Percentiles rank a stretch among this genome's conserved stretches.
Evolutionary conservation across 2,797 vertebrate species (phyloP).

Genomic region (Numenius phaeopus): DNA sequence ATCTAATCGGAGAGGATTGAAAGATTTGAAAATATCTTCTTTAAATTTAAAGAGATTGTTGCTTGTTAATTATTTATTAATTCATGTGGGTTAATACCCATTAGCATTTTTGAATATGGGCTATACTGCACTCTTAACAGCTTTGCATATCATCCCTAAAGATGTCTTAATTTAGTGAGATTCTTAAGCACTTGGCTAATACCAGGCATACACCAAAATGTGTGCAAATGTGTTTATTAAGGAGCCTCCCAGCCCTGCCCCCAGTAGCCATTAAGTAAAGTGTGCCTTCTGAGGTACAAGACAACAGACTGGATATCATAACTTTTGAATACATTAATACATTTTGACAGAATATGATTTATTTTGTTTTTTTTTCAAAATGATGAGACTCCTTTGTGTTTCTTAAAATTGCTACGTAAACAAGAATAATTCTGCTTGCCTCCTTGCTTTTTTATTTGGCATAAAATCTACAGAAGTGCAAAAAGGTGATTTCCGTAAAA

Average conservation of each 20-base stretch:
- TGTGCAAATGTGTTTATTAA: neutral
- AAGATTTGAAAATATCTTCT: neutral
- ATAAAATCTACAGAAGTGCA: neutral
- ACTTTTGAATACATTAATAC: neutral
- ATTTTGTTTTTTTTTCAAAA: neutral
- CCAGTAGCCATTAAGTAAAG: neutral
- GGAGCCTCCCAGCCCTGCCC: neutral
- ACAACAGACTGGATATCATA: neutral
- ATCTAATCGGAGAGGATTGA: conserved; percentile 30
- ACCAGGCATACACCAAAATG: neutral
- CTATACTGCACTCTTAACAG: neutral
- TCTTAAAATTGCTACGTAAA: neutral
- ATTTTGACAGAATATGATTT: neutral
- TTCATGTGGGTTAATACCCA: neutral
- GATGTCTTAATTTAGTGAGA: neutral
- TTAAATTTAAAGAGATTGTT: conserved; percentile 3
- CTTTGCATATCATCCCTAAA: neutral
- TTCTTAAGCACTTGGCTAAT: neutral
- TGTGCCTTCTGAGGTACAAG: neutral
- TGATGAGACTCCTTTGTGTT: neutral
- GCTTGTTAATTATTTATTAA: conserved; percentile 27
- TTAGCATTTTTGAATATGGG: conserved; percentile 24
- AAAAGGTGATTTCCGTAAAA: conserved; percentile 15
- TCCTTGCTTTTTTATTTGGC: neutral
- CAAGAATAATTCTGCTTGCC: conserved; percentile 4